A percentile compares a stretch with the other conserved stretches of the same genome.
These are phyloP conservation scores for Diglossa cyanea DNA, from an alignment of 2,797 vertebrate species.

Conservation along the genomic window DNA sequence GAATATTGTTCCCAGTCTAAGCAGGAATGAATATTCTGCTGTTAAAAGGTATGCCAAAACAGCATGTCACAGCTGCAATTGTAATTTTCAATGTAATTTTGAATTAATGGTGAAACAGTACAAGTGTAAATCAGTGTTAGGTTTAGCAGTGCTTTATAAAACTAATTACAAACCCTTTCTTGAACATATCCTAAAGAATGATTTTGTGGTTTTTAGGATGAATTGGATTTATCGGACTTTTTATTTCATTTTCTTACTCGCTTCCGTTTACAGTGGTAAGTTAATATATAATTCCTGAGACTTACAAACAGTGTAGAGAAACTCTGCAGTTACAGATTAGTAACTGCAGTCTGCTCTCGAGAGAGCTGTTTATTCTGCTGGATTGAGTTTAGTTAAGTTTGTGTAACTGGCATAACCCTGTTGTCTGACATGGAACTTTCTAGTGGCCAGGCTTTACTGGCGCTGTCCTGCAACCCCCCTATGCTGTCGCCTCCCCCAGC, in stretches of 20 bases:
- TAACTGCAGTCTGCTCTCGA: background rate
- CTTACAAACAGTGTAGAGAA: fast-evolving
- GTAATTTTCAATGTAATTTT: background rate
- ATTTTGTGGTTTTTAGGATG: conserved; percentile 74
- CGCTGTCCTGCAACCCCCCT: background rate
- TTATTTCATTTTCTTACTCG: conserved; percentile 62
- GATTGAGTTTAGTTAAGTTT: background rate
- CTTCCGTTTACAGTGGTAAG: conserved; percentile 72
- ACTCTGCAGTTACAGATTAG: background rate
- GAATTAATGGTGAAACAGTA: background rate
- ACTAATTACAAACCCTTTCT: background rate
- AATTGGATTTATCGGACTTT: conserved; percentile 33
- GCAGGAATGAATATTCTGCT: background rate
- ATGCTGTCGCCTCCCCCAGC: fast-evolving
- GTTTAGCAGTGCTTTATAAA: background rate
- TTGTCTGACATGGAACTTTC: background rate
- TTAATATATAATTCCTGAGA: background rate
- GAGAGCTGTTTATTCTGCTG: background rate
- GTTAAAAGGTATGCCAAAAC: background rate
- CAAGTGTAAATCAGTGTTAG: background rate
- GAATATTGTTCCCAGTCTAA: background rate
- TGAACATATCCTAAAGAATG: background rate
- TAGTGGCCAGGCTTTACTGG: background rate
- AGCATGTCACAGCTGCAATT: background rate
- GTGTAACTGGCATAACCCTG: background rate